Conservation (phyloP, 1,140 invertebrate genomes). For the Archivesica marissinica region DNA sequence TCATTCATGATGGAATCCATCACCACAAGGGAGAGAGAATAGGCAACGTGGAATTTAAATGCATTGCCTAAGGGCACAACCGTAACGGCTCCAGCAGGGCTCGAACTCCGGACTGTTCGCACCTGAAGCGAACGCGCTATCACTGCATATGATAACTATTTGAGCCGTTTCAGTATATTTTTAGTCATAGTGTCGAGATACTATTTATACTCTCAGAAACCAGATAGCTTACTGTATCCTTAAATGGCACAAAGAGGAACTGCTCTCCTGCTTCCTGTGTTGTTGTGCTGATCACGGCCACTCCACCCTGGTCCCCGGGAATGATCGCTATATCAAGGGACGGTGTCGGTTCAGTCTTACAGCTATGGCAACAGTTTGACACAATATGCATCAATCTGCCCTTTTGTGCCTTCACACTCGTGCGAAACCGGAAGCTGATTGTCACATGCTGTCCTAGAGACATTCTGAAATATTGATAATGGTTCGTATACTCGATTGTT, state of each 20-base stretch:
- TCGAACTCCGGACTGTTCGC: no score
- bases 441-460: slow-evolving; percentile 51
- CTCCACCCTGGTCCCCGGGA: slow-evolving; percentile 13
- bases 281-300: slow-evolving; percentile 29
- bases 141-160: no score
- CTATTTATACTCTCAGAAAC: no score
- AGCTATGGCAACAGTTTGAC: slow-evolving; percentile 56
- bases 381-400: slow-evolving; percentile 56
- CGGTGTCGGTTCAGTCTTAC: slow-evolving; percentile 29
- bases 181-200: no score
- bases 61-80: no score
- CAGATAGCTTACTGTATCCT: slow-evolving; percentile 43
- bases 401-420: slow-evolving; percentile 5
- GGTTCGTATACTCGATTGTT: no score
- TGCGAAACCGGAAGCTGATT: slow-evolving; percentile 47
- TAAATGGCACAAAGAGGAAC: slow-evolving; percentile 52
- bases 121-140: no score
- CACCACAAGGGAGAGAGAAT: no score
- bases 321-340: slow-evolving; percentile 56
- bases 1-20: no score
- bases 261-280: slow-evolving; percentile 47
- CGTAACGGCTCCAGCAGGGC: no score
- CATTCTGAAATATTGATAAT: slow-evolving; percentile 46
- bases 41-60: no score
- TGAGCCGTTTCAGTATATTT: not conserved